Evolutionary conservation across 2,888 invertebrate genomes (phyloP).

Genomic region (Caenorhabditis sp.): DNA sequence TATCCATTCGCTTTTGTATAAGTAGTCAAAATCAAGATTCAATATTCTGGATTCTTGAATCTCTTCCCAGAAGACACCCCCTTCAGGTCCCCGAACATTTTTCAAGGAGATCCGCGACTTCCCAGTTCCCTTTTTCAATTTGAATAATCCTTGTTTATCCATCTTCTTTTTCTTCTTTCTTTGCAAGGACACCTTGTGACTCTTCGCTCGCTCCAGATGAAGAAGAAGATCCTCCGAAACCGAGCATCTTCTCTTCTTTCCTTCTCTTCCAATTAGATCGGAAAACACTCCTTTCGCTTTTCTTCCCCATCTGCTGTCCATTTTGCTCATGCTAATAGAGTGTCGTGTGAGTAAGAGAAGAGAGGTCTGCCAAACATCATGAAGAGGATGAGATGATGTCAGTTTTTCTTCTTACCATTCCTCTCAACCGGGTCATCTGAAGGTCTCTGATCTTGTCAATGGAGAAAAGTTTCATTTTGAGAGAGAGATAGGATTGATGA

Average conservation of each 20-base stretch:
- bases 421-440: conserved; percentile 4
- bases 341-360: conserved; percentile 24
- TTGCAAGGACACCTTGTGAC: conserved; percentile 47
- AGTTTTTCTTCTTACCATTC: conserved; percentile 17
- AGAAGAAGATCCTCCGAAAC: not conserved
- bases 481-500: not conserved
- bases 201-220: not conserved
- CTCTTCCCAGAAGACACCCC: not conserved
- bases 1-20: too few species aligned
- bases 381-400: conserved; percentile 21
- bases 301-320: not conserved
- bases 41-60: too few species aligned
- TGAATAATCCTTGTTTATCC: conserved; percentile 36
- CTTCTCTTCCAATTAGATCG: conserved; percentile 29
- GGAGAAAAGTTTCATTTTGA: conserved; percentile 5
- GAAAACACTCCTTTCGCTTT: conserved; percentile 15
- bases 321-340: conserved; percentile 33
- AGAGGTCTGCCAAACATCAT: conserved; percentile 35
- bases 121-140: not conserved
- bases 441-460: conserved; percentile 15
- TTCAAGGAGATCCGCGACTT: not conserved
- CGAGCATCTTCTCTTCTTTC: not conserved
- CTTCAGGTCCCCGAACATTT: not conserved
- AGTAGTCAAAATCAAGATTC: too few species aligned
- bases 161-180: not conserved